Percentiles rank a stretch among this genome's conserved stretches.
These are phyloP conservation scores for Eupithecia subumbrata DNA, from an alignment of 2,888 invertebrate genomes.

Conservation along the genomic window DNA sequence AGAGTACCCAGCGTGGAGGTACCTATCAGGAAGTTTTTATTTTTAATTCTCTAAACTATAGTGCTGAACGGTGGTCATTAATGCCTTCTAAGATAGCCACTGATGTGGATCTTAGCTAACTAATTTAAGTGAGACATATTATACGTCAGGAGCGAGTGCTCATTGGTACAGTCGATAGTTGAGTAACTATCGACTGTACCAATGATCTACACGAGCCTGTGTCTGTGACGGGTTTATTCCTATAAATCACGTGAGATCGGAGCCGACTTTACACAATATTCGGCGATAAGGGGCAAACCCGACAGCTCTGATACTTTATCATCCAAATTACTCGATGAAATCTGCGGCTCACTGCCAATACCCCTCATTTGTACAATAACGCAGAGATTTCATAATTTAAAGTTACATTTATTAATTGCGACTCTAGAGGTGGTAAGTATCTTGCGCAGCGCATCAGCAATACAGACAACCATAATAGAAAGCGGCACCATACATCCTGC, in stretches of 20 bases:
- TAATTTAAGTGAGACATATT: not conserved
- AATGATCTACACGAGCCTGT: slow-evolving; percentile 23
- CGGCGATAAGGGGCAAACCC: slow-evolving; percentile 25
- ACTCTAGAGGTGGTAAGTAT: not conserved
- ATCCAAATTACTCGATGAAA: slow-evolving; percentile 32
- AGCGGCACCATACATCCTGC: too few species aligned
- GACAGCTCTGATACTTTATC: slow-evolving; percentile 27
- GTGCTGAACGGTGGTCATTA: too few species aligned
- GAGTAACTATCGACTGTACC: not conserved
- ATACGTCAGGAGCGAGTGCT: not conserved
- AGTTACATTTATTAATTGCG: slow-evolving; percentile 1
- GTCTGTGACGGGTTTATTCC: slow-evolving; percentile 44
- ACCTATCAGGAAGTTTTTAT: too few species aligned
- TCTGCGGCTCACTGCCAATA: slow-evolving; percentile 26
- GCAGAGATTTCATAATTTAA: slow-evolving; percentile 18
- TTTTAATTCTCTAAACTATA: too few species aligned
- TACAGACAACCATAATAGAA: not conserved
- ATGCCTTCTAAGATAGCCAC: too few species aligned
- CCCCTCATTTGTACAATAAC: slow-evolving; percentile 27
- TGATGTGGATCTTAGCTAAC: not conserved
- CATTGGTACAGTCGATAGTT: slow-evolving; percentile 7
- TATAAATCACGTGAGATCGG: slow-evolving; percentile 47
- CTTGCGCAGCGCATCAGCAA: not conserved
- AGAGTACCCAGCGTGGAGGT: too few species aligned
- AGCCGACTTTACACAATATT: slow-evolving; percentile 33